phyloP scores from a whole-genome alignment of 2,113 vertebrate species.

The Elachura formosa region DNA sequence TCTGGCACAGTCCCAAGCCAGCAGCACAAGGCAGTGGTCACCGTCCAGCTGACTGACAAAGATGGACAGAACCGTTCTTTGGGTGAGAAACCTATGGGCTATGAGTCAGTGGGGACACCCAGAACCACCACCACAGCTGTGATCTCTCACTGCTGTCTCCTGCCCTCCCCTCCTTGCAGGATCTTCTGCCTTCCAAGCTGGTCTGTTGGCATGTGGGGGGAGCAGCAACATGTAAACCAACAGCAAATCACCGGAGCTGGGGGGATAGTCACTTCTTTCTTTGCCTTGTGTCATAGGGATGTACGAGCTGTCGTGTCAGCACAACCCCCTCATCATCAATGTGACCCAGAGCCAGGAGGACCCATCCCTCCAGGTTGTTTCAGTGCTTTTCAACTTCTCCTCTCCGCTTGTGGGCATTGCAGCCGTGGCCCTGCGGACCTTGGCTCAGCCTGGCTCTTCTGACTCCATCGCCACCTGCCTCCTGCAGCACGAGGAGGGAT shows the following conservation, averaged over 20 bases:
- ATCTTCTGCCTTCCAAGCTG: background rate
- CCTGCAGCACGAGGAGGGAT: constrained; percentile 72
- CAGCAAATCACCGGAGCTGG: background rate
- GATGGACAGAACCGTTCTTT: constrained; percentile 80
- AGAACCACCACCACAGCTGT: fast-evolving
- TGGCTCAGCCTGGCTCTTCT: constrained; percentile 70
- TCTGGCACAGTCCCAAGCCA: constrained; percentile 74
- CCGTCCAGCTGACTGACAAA: constrained; percentile 76
- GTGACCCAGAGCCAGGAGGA: constrained; percentile 70
- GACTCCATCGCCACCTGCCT: constrained; percentile 71
- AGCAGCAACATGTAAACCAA: background rate
- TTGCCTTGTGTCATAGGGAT: constrained; percentile 68
- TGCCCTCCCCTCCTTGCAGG: too few relatives aligned
- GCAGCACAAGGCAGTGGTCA: constrained; percentile 70
- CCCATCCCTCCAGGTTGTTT: constrained; percentile 61
- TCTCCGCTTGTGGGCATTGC: constrained; percentile 81
- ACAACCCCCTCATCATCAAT: constrained; percentile 83
- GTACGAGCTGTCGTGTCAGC: constrained; percentile 82
- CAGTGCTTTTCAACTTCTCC: constrained; percentile 83
- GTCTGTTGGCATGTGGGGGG: background rate
- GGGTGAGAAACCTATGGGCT: constrained; percentile 71
- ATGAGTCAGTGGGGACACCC: background rate
- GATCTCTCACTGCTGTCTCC: background rate
- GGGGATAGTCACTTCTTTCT: background rate
- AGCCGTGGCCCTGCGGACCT: constrained; percentile 82